These are phyloP conservation scores for Elmis aenea DNA, from an alignment of 2,888 invertebrate genomes.

Conservation along the genomic window DNA sequence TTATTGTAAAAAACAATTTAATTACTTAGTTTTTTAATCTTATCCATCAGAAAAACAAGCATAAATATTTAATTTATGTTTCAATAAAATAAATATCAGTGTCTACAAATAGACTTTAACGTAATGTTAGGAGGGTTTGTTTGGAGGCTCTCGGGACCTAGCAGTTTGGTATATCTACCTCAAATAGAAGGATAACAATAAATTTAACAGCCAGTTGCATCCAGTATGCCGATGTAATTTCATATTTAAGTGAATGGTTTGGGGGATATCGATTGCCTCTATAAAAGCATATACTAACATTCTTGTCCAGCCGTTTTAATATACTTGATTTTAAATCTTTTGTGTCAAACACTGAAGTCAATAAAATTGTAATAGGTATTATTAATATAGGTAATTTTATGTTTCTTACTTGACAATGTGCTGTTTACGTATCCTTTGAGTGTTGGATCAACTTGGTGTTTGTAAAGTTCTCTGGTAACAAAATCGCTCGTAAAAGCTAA, in stretches of 20 bases:
- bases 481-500: slow-evolving; percentile 35
- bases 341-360: slow-evolving; percentile 29
- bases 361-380: too few species aligned
- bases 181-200: slow-evolving; percentile 57
- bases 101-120: too few species aligned
- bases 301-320: too few species aligned
- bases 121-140: too few species aligned
- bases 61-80: too few species aligned
- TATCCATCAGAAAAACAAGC: too few species aligned
- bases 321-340: slow-evolving; percentile 22
- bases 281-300: slow-evolving; percentile 38
- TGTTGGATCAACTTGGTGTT: slow-evolving; percentile 4
- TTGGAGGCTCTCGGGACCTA: too few species aligned
- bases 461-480: slow-evolving; percentile 29
- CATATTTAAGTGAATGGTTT: slow-evolving; percentile 34
- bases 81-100: too few species aligned
- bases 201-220: slow-evolving; percentile 53
- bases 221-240: slow-evolving; percentile 51
- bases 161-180: too few species aligned
- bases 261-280: slow-evolving; percentile 41
- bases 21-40: too few species aligned
- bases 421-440: slow-evolving; percentile 28
- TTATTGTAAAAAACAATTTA: too few species aligned
- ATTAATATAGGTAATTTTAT: too few species aligned
- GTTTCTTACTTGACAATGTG: slow-evolving; percentile 33